A percentile compares a stretch with the other conserved stretches of the same genome.
Evolutionary conservation across 1,140 invertebrate species (phyloP).

Genomic region (Lamellibrachia luymesi): DNA sequence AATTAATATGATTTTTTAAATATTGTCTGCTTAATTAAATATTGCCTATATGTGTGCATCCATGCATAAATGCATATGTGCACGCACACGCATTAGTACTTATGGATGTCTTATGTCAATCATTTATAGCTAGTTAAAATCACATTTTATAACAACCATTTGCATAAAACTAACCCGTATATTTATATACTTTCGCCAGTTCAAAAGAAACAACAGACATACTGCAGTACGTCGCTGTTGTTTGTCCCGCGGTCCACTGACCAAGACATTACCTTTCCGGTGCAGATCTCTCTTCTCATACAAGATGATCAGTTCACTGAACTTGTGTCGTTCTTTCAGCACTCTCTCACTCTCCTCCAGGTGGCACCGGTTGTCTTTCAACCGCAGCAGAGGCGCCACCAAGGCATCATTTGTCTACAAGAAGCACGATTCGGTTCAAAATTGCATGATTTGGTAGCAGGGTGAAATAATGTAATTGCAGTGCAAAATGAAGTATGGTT

Average conservation of each 20-base stretch:
- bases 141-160: too few relatives aligned
- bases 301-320: conserved; percentile 90
- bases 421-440: conserved; percentile 54
- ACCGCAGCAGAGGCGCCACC: conserved; percentile 81
- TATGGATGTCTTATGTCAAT: too few relatives aligned
- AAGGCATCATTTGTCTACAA: conserved; percentile 84
- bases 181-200: too few relatives aligned
- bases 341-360: conserved; percentile 90
- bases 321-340: conserved; percentile 81
- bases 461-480: conserved; percentile 7
- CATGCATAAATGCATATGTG: too few relatives aligned
- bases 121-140: too few relatives aligned
- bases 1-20: neutral
- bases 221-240: too few relatives aligned
- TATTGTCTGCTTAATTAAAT: neutral
- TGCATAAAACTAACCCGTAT: too few relatives aligned
- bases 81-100: too few relatives aligned
- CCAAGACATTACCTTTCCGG: conserved; percentile 63
- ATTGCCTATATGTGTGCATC: too few relatives aligned
- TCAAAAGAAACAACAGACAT: too few relatives aligned
- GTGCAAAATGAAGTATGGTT: neutral
- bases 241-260: neutral
- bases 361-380: conserved; percentile 88
- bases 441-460: neutral
- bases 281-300: conserved; percentile 93